Evolutionary conservation across 92 coral and sea anemone genomes (phyloP), one percentile per base, ranked within the genome.

Genomic region (Palythoa grandiflora): DNA sequence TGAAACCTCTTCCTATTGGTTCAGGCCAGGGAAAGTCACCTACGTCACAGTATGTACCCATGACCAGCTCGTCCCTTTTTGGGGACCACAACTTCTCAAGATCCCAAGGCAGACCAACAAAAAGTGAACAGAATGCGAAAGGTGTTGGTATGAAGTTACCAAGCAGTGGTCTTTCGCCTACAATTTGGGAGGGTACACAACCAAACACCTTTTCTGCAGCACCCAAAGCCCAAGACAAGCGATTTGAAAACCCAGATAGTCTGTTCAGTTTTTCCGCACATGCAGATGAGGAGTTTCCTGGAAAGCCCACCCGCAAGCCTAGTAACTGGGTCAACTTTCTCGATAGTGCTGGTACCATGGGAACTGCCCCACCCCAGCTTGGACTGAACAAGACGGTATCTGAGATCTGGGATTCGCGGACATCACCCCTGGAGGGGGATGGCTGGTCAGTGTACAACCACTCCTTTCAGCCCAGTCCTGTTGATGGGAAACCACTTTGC

Each of bases 261-360:
- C 77, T 95, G 70, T 95, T 95, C 87, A 95, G 98, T 79, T 76
- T 87, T 17, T 74, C 96, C 6, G 83, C 83, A 3, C 68, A 77
- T 11, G 65, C 88, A 19, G 98, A 96, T 20, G 92, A 92, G 15
- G 85, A 89, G 80, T 86, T 91, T 61, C 91, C 90, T 17, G 92
- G 90, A 4, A 96, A 89, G 87, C 89, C 86, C 55, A 85, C 91
- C 1, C 91, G 97, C 21, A 91, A 75, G 36, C 73, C 96, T 83
- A 97, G 94, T 89, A 97, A 95, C 90, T 97, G 99, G 99, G 99
- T 97, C 48, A 97, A 97, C 90, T 97, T 97, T 89, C 88, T 97
- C 84, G 99, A 95, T 61, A 95, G 89, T 40, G 90, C 92, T 83
- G 89, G 92, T 6, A 57, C 92, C 57, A 89, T 84, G 60, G 91